Evolutionary conservation across 1,140 invertebrate genomes (phyloP).

Genomic region (Drosophila murphyi): DNA sequence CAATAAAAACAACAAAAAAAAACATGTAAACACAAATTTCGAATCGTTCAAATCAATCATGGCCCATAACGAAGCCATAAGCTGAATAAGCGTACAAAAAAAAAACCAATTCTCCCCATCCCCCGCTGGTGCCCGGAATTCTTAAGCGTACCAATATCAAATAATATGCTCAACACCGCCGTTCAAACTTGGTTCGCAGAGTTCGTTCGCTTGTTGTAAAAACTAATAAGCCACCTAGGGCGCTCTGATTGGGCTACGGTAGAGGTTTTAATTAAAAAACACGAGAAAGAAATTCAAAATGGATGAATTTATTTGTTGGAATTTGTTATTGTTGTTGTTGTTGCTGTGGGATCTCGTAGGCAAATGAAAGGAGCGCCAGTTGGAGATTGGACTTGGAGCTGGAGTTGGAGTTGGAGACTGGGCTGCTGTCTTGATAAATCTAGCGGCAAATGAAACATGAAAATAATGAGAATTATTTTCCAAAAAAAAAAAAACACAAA

Average conservation of each 20-base stretch:
- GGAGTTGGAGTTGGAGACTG: constrained; percentile 1
- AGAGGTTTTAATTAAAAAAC: constrained; percentile 82
- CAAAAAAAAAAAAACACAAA: constrained; percentile 43
- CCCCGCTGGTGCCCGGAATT: constrained; percentile 1
- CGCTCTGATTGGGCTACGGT: constrained; percentile 78
- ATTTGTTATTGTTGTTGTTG: constrained; percentile 1
- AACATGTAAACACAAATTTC: constrained; percentile 53
- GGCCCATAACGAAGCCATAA: constrained; percentile 62
- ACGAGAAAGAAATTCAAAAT: constrained; percentile 59
- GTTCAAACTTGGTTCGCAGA: constrained; percentile 24
- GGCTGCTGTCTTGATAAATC: constrained; percentile 65
- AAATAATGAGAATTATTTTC: constrained; percentile 81
- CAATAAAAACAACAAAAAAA: constrained; percentile 6
- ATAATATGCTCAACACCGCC: constrained; percentile 75
- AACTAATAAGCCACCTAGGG: constrained; percentile 83
- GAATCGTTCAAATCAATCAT: constrained; percentile 78
- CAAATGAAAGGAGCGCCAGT: constrained; percentile 41
- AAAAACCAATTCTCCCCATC: constrained; percentile 3
- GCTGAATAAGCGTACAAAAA: constrained; percentile 24
- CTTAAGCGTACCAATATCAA: constrained; percentile 48
- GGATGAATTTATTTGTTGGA: constrained; percentile 15
- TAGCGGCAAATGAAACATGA: constrained; percentile 75
- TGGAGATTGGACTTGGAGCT: constrained; percentile 13
- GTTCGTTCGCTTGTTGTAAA: constrained; percentile 69
- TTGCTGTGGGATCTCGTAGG: constrained; percentile 11